A percentile compares a stretch with the other conserved stretches of the same genome.
phyloP scores from a whole-genome alignment of 2,113 vertebrate species.

The Geococcyx californianus region DNA sequence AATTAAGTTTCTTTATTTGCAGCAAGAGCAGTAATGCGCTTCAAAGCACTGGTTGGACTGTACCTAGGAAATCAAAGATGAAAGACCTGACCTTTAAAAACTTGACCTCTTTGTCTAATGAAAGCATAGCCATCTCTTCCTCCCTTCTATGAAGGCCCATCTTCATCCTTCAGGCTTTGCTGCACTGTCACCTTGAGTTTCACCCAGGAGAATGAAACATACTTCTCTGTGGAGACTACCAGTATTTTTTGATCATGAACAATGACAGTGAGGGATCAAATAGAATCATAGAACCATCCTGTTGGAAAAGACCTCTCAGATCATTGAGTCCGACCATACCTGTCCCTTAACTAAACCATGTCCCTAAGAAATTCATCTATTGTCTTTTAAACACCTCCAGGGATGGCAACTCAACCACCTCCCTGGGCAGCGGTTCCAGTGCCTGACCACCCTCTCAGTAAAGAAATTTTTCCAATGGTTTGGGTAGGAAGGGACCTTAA shows the following conservation, averaged over 20 bases:
- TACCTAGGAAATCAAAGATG: neutral
- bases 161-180: neutral
- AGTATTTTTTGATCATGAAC: neutral
- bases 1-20: neutral
- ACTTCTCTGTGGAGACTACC: neutral
- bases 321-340: too few species aligned
- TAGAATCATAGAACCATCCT: too few species aligned
- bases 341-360: too few species aligned
- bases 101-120: neutral
- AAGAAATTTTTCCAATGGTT: too few species aligned
- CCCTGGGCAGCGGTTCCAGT: too few species aligned
- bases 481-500: too few species aligned
- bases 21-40: neutral
- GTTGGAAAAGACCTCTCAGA: too few species aligned
- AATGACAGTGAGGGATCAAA: neutral
- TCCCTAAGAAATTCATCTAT: too few species aligned
- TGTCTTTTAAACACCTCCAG: too few species aligned
- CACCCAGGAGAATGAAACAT: neutral
- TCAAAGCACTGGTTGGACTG: neutral
- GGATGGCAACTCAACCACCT: too few species aligned
- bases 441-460: too few species aligned
- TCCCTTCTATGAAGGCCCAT: rapidly evolving
- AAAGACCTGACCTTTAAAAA: constrained; percentile 1
- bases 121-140: neutral
- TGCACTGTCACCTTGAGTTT: neutral